Evolutionary conservation across 2,888 invertebrate species (phyloP), one percentile per base, ranked within the genome.

Genomic region (Conus canariensis): DNA sequence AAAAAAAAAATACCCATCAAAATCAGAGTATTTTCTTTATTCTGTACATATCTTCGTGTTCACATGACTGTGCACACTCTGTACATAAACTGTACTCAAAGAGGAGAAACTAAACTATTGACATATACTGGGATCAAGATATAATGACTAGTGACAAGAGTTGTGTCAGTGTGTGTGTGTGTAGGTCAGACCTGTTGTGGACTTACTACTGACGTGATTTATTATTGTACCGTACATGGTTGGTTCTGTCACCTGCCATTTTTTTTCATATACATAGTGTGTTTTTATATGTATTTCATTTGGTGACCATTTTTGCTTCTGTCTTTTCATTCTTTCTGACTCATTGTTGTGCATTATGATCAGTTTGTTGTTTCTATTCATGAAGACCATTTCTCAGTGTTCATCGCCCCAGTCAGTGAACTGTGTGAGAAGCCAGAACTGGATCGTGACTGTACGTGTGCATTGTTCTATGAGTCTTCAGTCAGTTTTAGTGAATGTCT

Each of bases 1-100:
- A 1, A 30, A 30, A 22, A 83, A 56, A 83, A 30, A 12, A 58
- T 58, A 83, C 82, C 82, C 56, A 83, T 58, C 82, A 83, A 83
- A 80, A 83, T 7, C 82, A 83, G 82, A 83, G 25, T 83, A 83
- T 83, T 83, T 83, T 83, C 82, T 56, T 56, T 83, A 83, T 83
- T 58, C 82, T 83, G 82, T 58, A 83, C 82, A 83, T 83, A 58
- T 25, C 22, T 56, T 58, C 7, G 82, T 56, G 22, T 77, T 25
- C 30, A 25, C 77, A 77, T 77, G 30, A 16, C 12, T 45, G 16
- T 12, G 45, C 30, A 30, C 19, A 45, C 19, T 45, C 19, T 80
- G 80, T 80, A 80, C 80, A 80, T 80, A 80, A 30, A 22, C 45
- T 80, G 80, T 2, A 22, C 22, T 74, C 19, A 64, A 64, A 1